These are phyloP conservation scores for Neomicropteryx cornuta DNA, from an alignment of 1,140 invertebrate genomes.

Conservation along the genomic window DNA sequence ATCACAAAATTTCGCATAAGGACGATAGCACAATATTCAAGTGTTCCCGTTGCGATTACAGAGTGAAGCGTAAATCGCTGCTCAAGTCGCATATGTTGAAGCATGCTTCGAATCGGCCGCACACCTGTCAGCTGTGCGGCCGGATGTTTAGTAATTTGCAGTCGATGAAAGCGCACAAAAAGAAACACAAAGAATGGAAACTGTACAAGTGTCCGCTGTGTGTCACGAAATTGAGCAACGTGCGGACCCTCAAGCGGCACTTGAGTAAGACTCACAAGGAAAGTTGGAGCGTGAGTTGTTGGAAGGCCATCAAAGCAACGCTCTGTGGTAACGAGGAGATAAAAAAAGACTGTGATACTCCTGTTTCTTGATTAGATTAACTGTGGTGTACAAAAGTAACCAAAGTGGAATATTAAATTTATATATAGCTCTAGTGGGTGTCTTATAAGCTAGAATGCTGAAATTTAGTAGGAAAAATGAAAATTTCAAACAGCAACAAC, in stretches of 20 bases:
- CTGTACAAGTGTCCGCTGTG: background rate
- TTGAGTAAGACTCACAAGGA: background rate
- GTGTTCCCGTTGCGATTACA: constrained; percentile 25
- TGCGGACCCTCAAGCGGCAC: background rate
- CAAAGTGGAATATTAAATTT: too few species aligned
- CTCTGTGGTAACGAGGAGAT: too few species aligned
- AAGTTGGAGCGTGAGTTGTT: too few species aligned
- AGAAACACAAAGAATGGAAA: background rate
- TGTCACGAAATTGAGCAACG: background rate
- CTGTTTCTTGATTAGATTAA: too few species aligned
- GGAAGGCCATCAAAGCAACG: too few species aligned
- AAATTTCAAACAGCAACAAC: too few species aligned
- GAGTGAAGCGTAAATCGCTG: background rate
- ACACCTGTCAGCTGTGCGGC: background rate
- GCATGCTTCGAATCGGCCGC: background rate
- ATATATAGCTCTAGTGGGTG: too few species aligned
- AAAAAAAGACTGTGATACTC: too few species aligned
- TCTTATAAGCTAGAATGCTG: too few species aligned
- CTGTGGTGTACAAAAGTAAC: too few species aligned
- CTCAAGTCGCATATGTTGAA: background rate
- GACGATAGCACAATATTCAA: constrained; percentile 15
- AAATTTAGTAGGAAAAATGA: too few species aligned
- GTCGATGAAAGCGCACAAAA: background rate
- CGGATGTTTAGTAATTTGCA: background rate
- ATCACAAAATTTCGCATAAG: constrained; percentile 23